Evolutionary conservation across 2,113 vertebrate genomes (phyloP), one percentile per base, ranked within the genome.

Genomic region (Cottus gobio): DNA sequence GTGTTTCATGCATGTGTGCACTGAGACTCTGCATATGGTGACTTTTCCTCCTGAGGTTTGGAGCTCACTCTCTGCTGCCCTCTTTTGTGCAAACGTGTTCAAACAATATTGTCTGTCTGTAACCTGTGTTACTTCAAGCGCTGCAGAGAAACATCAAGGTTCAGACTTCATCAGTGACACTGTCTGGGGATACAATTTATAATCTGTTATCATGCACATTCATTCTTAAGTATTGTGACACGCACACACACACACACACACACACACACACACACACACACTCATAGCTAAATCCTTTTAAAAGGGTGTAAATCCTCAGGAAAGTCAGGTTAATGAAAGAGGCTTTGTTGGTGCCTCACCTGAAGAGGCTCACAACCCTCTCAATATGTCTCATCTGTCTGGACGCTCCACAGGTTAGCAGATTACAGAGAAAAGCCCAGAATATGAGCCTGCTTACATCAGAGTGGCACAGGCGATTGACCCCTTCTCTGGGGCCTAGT

Each of bases 1-100:
- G 57, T 48, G 30, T 63, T 87, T 89, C 54, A 92, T 85, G 85
- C 90, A 90, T 82, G 87, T 93, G 85, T 89, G 84, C 90, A 64
- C 79, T 15, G 9, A 75, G 11, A 42, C 39, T 68, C 61, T 79
- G 62, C 78, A 77, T 80, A 89, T 70, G 90, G 86, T 62, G 80
- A 84, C n/a, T 80, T 54, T 31, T 70, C 1, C 60, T 75, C 61
- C 30, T 39, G 58, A 62, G 78, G 44, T 20, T 83, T 6, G 46
- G 54, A 37, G 54, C 75, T 24, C 11, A 77, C 34, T 79, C 91
- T 82, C 87, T 92, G 46, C 91, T 95, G 83, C 95, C 94, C 67
- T 87, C 95, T 86, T n/a, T 64, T 82, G 94, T 64, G 9, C 69
- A 82, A 79, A 87, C 56, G 8, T 10, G 22, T 56, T 56, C 79